Evolutionary conservation across 2,888 invertebrate genomes (phyloP).

Genomic region (Chironomus riparius): DNA sequence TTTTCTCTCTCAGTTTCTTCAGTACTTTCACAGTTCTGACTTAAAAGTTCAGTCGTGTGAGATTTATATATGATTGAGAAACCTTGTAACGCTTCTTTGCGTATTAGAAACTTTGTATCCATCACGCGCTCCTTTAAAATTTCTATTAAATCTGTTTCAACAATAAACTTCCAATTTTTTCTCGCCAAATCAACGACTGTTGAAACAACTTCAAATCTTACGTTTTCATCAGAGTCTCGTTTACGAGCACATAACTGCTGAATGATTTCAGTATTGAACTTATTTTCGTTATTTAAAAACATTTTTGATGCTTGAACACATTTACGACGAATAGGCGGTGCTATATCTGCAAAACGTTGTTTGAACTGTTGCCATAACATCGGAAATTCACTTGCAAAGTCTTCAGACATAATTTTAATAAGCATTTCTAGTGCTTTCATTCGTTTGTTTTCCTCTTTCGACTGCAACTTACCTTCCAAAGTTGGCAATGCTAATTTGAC

Average conservation of each 20-base stretch:
- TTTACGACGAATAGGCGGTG: not conserved
- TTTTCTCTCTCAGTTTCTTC: not conserved
- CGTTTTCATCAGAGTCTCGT: not conserved
- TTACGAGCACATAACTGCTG: not conserved
- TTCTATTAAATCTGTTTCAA: not conserved
- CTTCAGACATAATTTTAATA: not conserved
- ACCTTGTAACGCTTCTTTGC: constrained; percentile 2
- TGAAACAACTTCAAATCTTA: not conserved
- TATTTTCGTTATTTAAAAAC: not conserved
- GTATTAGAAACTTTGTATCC: not conserved
- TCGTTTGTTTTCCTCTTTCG: not conserved
- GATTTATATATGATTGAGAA: not conserved
- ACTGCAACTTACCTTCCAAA: not conserved
- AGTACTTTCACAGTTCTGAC: not conserved
- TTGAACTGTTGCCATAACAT: not conserved
- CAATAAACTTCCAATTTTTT: not conserved
- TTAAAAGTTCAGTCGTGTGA: not conserved
- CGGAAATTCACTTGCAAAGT: not conserved
- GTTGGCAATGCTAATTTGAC: not conserved
- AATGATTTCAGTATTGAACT: not conserved
- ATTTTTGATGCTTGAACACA: not conserved
- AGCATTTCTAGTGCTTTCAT: not conserved
- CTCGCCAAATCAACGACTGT: not conserved
- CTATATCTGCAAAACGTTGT: not conserved
- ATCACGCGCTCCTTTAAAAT: not conserved